Percentiles rank a stretch among this genome's conserved stretches.
Conservation (phyloP, 2,113 vertebrate species). For the Carollia perspicillata region DNA sequence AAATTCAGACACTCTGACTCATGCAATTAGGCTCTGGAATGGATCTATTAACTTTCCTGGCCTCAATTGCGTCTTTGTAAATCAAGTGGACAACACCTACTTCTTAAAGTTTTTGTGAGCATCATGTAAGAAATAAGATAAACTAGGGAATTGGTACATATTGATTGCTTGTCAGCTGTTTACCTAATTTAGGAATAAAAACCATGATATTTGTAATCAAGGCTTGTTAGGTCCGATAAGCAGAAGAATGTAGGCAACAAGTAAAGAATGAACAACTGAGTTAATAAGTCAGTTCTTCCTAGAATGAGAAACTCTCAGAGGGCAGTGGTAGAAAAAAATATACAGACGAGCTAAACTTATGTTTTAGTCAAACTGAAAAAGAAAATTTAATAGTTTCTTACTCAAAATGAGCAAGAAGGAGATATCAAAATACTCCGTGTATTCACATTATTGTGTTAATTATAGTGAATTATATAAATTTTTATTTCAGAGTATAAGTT, state of each 20-base stretch:
- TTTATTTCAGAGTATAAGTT: not conserved
- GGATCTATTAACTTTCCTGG: not conserved
- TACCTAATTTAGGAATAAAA: not conserved
- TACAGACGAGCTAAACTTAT: not conserved
- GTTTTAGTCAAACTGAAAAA: not conserved
- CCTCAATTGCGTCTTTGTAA: not conserved
- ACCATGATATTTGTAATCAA: not conserved
- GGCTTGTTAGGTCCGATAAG: not conserved
- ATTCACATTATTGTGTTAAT: not conserved
- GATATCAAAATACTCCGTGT: not conserved
- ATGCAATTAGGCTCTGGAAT: not conserved
- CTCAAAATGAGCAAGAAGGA: not conserved
- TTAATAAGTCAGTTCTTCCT: not conserved
- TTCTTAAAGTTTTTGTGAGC: not conserved
- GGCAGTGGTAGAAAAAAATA: not conserved
- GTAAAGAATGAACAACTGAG: not conserved
- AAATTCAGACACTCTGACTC: not conserved
- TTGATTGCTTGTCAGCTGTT: not conserved
- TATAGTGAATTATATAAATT: not conserved
- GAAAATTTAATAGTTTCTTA: not conserved
- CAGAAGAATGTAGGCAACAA: not conserved
- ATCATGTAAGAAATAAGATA: not conserved
- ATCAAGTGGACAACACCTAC: not conserved
- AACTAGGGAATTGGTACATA: not conserved
- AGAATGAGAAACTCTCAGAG: not conserved